These are phyloP conservation scores for Trichonephila clavata DNA, from an alignment of 1,140 invertebrate species.

Conservation along the genomic window DNA sequence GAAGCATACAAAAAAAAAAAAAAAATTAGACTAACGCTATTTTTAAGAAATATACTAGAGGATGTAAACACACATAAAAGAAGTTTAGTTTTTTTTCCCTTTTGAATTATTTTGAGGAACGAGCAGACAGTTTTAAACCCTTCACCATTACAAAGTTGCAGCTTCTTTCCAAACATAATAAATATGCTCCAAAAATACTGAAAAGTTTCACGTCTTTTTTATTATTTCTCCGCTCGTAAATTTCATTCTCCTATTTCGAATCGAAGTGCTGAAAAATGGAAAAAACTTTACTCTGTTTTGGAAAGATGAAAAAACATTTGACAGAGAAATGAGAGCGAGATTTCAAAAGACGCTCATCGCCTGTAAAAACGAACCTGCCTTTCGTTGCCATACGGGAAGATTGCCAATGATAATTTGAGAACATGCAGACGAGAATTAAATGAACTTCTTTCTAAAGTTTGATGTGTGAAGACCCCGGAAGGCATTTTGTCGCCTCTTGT, in stretches of 20 bases:
- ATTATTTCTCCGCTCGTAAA: neutral
- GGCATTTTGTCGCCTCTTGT: neutral
- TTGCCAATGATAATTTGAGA: slow-evolving; percentile 52
- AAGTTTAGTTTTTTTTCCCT: too few relatives aligned
- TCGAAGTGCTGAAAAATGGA: neutral
- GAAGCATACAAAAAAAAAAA: too few relatives aligned
- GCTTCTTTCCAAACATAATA: neutral
- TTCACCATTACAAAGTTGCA: neutral
- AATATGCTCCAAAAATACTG: neutral
- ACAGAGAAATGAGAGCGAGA: neutral
- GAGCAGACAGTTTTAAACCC: neutral
- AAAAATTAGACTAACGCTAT: too few relatives aligned
- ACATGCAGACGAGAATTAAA: slow-evolving; percentile 4
- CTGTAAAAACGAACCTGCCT: neutral
- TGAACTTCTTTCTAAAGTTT: neutral
- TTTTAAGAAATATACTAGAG: too few relatives aligned
- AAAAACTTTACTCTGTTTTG: neutral
- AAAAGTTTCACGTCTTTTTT: neutral
- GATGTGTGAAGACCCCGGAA: neutral
- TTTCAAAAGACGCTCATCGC: neutral
- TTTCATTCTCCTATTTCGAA: neutral
- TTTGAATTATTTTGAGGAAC: neutral
- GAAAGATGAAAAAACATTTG: neutral
- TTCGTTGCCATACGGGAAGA: neutral
- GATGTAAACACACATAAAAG: too few relatives aligned